Evolutionary conservation across 2,888 invertebrate species (phyloP), one percentile per base, ranked within the genome.

Genomic region (Acronicta leporina): DNA sequence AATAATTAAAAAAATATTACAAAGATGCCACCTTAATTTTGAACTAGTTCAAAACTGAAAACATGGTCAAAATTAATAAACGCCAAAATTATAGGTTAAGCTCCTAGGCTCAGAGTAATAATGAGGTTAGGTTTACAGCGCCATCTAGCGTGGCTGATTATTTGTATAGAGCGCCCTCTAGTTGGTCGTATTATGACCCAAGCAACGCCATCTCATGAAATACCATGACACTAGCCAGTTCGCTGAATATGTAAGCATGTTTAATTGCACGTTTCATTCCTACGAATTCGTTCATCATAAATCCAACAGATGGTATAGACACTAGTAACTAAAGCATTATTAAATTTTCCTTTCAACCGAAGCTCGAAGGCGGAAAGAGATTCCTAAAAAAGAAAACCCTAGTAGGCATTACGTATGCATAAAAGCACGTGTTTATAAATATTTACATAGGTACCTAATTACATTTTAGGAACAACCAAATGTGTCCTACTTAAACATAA

Each of bases 401-500:
- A 11, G 13, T 5, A 13, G 13, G 35, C 1, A 35, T 35, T 13
- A 35, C 6, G 2, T 11, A 35, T 13, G 2, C 2, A 35, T 5
- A 11, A 5, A 30, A 9, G 11, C 2, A 5, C 1, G 11, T 2
- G 9, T 30, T 13, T 5, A 4, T n/a, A 38, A n/a, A n/a, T 38
- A 38, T 38, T 38, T 14, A 51, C 14, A 27, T 9, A 43, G 0
- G 25, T 14, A 41, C 20, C 10, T 63, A 55, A 55, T 55, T 63
- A 42, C 33, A 53, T 14, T 53, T 48, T 57, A 1, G 33, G 15
- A 53, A 50, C 45, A 46, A 49, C 63, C 49, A 50, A 68, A 68
- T 53, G 49, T 45, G 43, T 57, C 45, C 33, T 57, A 57, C 49
- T 52, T 20, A 69, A 63, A 57, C 57, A 67, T 69, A 57, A 67